Evolutionary conservation across 2,888 invertebrate genomes (phyloP).

Genomic region (Microplitis manilae): DNA sequence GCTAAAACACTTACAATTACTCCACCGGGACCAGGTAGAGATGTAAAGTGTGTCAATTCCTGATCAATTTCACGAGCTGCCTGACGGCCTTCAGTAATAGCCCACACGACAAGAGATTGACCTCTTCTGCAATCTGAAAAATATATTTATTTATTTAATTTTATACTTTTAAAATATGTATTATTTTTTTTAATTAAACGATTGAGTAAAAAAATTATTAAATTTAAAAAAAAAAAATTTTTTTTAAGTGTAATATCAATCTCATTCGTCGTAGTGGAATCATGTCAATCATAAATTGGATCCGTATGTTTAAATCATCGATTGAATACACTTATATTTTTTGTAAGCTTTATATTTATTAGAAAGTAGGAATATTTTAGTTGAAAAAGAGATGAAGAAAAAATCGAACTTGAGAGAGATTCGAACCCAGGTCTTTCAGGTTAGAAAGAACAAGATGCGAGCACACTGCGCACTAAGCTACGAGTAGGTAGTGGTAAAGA

Average conservation of each 20-base stretch:
- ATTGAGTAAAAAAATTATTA: not conserved
- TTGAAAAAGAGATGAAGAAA: too few species aligned
- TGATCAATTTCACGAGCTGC: slow-evolving; percentile 95
- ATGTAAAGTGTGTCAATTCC: slow-evolving; percentile 85
- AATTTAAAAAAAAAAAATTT: slow-evolving; percentile 18
- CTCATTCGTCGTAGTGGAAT: slow-evolving; percentile 20
- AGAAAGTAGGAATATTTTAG: too few species aligned
- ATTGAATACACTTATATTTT: not conserved
- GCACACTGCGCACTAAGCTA: too few species aligned
- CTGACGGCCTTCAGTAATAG: slow-evolving; percentile 98
- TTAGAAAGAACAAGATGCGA: too few species aligned
- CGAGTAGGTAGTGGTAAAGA: too few species aligned
- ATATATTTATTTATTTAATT: not conserved
- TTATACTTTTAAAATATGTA: not conserved
- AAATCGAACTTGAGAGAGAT: too few species aligned
- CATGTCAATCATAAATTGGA: slow-evolving; percentile 34
- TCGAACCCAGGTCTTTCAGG: too few species aligned
- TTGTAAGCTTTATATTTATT: too few species aligned
- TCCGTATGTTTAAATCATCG: slow-evolving; percentile 30
- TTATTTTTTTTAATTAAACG: too few species aligned
- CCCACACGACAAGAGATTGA: slow-evolving; percentile 99
- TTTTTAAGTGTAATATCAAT: not conserved
- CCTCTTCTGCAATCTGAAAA: slow-evolving; percentile 94
- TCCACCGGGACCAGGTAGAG: slow-evolving; percentile 94
- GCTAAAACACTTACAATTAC: slow-evolving; percentile 74